Evolutionary conservation across 2,888 invertebrate genomes (phyloP).

Genomic region (Sabellastarte sp.): DNA sequence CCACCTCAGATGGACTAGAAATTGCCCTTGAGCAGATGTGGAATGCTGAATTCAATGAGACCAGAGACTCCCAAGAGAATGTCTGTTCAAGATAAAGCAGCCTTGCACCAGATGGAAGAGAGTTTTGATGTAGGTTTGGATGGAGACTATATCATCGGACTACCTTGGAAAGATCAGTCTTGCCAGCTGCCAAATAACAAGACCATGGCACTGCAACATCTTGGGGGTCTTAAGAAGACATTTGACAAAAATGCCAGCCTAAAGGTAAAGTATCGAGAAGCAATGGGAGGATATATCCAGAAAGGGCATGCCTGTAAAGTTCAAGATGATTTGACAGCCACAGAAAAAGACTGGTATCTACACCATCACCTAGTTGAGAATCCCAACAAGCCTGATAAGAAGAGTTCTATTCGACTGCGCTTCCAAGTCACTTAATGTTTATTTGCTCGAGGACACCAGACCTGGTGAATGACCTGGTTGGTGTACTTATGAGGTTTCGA

Average conservation of each 20-base stretch:
- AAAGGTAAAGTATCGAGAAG: neutral
- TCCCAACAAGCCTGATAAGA: neutral
- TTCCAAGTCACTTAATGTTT: neutral
- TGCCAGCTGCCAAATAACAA: neutral
- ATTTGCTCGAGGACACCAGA: neutral
- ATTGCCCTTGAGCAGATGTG: neutral
- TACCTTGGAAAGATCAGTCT: conserved; percentile 1
- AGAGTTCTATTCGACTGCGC: neutral
- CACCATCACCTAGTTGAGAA: no score
- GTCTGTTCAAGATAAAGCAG: neutral
- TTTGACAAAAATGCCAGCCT: neutral
- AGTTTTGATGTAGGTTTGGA: neutral
- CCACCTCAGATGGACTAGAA: no score
- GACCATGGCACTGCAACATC: neutral
- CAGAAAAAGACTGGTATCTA: neutral
- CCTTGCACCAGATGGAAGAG: neutral
- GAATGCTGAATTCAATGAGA: neutral
- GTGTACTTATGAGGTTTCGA: neutral
- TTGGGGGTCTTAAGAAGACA: neutral
- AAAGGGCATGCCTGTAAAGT: neutral
- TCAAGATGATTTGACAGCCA: neutral
- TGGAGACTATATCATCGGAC: conserved; percentile 2
- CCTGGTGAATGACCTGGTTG: neutral
- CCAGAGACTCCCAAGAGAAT: neutral
- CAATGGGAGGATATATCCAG: neutral